Evolutionary conservation across 2,888 invertebrate species (phyloP).

Genomic region (Tetheella fluctuosa): DNA sequence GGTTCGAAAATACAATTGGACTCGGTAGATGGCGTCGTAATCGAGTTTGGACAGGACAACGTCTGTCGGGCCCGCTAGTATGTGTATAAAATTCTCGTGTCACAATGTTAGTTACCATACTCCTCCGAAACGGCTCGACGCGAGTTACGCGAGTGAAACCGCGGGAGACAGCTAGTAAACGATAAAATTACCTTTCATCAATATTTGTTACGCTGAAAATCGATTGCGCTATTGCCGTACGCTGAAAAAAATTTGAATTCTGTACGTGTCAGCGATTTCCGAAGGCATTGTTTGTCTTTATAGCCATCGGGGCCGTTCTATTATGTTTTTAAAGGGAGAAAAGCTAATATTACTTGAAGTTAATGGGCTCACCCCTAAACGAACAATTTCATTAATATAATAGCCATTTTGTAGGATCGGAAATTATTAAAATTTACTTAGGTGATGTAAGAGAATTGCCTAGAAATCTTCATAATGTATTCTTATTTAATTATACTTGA

Average conservation of each 20-base stretch:
- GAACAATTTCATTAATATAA: constrained; percentile 29
- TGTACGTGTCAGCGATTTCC: constrained; percentile 17
- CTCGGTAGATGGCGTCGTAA: too few relatives aligned
- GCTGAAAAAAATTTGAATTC: constrained; percentile 18
- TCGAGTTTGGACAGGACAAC: too few relatives aligned
- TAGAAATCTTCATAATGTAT: neutral
- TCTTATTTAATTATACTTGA: too few relatives aligned
- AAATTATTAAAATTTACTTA: constrained; percentile 20
- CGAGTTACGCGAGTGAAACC: too few relatives aligned
- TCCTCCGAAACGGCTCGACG: too few relatives aligned
- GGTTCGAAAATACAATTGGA: too few relatives aligned
- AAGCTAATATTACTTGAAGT: constrained; percentile 29
- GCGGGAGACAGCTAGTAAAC: neutral
- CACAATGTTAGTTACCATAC: too few relatives aligned
- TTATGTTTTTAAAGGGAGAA: constrained; percentile 26
- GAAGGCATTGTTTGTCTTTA: constrained; percentile 22
- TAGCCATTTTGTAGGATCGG: constrained; percentile 21
- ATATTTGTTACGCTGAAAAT: neutral
- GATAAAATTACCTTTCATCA: neutral
- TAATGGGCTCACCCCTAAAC: constrained; percentile 26
- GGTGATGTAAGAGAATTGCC: neutral
- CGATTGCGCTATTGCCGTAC: neutral
- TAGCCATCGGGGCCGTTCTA: constrained; percentile 22
- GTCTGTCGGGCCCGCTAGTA: too few relatives aligned
- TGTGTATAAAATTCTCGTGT: too few relatives aligned